A percentile compares a stretch with the other conserved stretches of the same genome.
phyloP scores from a whole-genome alignment of 2,797 vertebrate species.

The Brotula barbata region DNA sequence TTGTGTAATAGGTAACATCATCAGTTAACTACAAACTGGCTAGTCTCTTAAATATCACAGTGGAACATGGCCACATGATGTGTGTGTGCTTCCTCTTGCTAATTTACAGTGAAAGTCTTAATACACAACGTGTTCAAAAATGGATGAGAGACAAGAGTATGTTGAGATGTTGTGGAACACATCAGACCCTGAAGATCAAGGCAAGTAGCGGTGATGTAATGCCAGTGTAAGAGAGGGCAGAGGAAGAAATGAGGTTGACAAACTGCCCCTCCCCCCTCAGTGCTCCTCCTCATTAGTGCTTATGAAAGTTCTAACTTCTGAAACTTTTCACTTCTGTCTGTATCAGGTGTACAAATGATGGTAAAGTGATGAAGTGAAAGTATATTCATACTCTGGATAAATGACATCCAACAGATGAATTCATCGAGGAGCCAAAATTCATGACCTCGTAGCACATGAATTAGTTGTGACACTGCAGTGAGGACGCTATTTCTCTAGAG shows the following conservation, averaged over 20 bases:
- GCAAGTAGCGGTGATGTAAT: constrained; percentile 31
- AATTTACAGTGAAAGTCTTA: not conserved
- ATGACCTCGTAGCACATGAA: not conserved
- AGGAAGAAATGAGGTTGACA: constrained; percentile 37
- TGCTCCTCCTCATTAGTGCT: constrained; percentile 2
- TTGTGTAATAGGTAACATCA: too few relatives aligned
- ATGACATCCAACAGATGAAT: not conserved
- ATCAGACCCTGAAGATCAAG: constrained; percentile 10
- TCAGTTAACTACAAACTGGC: too few relatives aligned
- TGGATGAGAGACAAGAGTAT: constrained; percentile 5
- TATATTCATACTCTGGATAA: not conserved
- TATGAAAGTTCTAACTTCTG: not conserved
- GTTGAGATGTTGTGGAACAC: constrained; percentile 2
- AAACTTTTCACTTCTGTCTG: not conserved
- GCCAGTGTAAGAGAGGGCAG: constrained; percentile 14
- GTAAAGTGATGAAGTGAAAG: not conserved
- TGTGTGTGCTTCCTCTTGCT: not conserved
- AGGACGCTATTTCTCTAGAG: not conserved
- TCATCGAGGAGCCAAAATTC: too few relatives aligned
- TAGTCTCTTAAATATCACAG: too few relatives aligned
- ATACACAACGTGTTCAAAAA: not conserved
- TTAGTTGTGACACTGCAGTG: not conserved
- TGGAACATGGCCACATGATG: too few relatives aligned
- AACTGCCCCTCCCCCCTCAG: not conserved
- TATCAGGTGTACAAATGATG: not conserved